phyloP scores from a whole-genome alignment of 2,797 vertebrate genomes.

The Morus bassanus region DNA sequence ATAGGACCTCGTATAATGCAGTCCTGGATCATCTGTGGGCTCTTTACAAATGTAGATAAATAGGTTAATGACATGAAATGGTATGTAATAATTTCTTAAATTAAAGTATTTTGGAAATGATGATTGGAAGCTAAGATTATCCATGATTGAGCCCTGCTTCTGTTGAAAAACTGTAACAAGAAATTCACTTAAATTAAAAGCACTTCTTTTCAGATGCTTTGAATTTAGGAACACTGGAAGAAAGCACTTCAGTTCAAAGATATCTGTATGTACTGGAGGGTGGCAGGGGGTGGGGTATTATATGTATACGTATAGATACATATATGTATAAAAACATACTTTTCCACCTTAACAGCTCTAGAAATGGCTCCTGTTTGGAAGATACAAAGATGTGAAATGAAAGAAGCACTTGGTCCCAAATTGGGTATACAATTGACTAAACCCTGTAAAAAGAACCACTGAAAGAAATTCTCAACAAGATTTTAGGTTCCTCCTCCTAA shows the following conservation, averaged over 20 bases:
- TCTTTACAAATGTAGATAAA: not conserved
- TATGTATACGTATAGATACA: not conserved
- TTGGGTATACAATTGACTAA: not conserved
- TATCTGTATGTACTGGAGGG: too few relatives aligned
- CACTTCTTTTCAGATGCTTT: not conserved
- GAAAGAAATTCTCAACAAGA: not conserved
- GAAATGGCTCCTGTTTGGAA: not conserved
- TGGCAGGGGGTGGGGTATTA: fast-evolving
- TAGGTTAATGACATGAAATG: not conserved
- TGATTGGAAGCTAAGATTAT: not conserved
- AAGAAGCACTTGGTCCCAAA: not conserved
- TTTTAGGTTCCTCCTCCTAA: not conserved
- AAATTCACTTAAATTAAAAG: not conserved
- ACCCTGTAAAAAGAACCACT: not conserved
- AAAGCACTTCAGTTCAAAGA: not conserved
- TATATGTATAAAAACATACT: not conserved
- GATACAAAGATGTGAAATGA: not conserved
- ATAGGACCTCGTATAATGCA: not conserved
- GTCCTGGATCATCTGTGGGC: not conserved
- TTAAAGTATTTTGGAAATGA: not conserved
- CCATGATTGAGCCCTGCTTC: not conserved
- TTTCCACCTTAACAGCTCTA: not conserved
- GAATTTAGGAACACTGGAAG: not conserved
- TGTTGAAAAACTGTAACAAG: not conserved
- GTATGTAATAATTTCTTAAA: not conserved